Conservation (phyloP, 2,797 vertebrate species). For the Sebastes matsubarae region DNA sequence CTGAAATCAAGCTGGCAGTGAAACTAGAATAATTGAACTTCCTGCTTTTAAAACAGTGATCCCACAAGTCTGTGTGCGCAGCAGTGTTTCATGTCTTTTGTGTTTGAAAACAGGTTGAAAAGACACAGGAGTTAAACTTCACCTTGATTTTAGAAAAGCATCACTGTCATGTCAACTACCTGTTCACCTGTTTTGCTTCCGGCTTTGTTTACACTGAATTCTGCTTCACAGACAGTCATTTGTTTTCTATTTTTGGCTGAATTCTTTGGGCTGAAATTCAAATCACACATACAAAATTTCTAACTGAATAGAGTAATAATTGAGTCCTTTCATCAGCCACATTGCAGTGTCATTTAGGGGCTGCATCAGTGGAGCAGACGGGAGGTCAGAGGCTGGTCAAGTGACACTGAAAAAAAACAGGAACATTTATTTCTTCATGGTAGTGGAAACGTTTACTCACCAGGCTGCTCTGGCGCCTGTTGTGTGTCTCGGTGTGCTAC, state of each 20-base stretch:
- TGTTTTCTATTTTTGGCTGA: neutral
- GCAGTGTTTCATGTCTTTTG: neutral
- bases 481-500: neutral
- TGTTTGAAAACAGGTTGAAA: neutral
- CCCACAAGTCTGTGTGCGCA: neutral
- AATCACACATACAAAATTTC: too few relatives aligned
- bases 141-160: neutral
- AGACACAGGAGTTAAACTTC: neutral
- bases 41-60: neutral
- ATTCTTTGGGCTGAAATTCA: neutral
- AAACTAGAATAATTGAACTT: neutral
- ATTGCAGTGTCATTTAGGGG: too few relatives aligned
- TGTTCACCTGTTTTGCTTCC: neutral
- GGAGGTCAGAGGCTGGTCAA: constrained; percentile 34
- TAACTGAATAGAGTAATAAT: neutral
- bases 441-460: constrained; percentile 21
- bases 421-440: constrained; percentile 14
- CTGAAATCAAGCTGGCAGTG: constrained; percentile 6
- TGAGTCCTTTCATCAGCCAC: neutral
- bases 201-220: neutral
- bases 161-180: neutral
- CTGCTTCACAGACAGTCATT: neutral
- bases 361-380: neutral
- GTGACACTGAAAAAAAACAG: neutral
- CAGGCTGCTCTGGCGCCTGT: neutral